Evolutionary conservation across 2,888 invertebrate genomes (phyloP).

Genomic region (Catocala nupta): DNA sequence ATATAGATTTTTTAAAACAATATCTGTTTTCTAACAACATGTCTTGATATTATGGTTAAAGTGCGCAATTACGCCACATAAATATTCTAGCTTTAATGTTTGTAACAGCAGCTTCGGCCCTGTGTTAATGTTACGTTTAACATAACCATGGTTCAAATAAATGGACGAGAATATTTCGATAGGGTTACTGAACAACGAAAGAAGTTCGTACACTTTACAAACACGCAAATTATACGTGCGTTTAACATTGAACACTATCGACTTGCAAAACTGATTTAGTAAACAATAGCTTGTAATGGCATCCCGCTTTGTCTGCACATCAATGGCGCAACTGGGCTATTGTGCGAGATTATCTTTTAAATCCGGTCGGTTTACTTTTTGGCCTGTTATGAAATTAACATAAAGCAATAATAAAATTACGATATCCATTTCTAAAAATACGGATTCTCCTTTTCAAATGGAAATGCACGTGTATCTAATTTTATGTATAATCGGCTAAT

Average conservation of each 20-base stretch:
- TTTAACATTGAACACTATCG: conserved; percentile 63
- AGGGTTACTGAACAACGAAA: conserved; percentile 2
- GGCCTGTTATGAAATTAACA: conserved; percentile 50
- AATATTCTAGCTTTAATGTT: neutral
- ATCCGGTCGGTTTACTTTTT: conserved; percentile 54
- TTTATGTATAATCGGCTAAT: conserved; percentile 7
- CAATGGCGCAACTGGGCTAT: conserved; percentile 73
- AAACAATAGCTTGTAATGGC: conserved; percentile 80
- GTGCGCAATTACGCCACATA: neutral
- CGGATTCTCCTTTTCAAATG: neutral
- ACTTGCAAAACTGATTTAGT: conserved; percentile 72
- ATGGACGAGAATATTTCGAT: neutral
- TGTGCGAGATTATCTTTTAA: conserved; percentile 71
- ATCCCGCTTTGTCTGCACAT: conserved; percentile 74
- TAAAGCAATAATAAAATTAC: conserved; percentile 1
- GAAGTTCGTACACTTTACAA: conserved; percentile 21
- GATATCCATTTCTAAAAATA: neutral
- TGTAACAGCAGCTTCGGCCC: too few species aligned
- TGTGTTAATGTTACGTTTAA: too few species aligned
- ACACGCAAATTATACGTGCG: conserved; percentile 55
- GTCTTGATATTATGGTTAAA: neutral
- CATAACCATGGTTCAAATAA: too few species aligned
- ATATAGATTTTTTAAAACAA: neutral
- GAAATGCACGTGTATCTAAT: neutral
- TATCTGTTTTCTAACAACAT: neutral